Evolutionary conservation across 2,888 invertebrate species (phyloP), one percentile per base, ranked within the genome.

Genomic region (Philhelius pedissequus): DNA sequence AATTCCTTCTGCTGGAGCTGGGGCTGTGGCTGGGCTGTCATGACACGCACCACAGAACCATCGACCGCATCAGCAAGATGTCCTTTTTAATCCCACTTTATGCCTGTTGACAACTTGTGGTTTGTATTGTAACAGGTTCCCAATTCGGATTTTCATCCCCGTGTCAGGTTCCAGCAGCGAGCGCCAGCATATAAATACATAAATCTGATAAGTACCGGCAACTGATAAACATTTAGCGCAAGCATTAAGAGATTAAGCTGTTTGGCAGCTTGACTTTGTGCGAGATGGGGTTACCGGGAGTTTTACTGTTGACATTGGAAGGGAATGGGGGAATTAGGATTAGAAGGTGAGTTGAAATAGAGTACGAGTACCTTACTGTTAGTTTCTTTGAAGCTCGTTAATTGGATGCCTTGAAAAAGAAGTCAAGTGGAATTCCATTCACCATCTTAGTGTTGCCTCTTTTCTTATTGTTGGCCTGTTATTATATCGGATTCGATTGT

Each of bases 161-260:
- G 43, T 43, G 43, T 18, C 43, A 40, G 3, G 15, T 15, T 8
- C 7, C 40, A 40, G 6, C 15, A 6, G 25, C n/a, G n/a, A n/a
- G n/a, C n/a, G n/a, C n/a, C n/a, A n/a, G n/a, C n/a, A n/a, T 6
- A 15, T 6, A 38, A n/a, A 40, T 1, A 18, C 6, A 30, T 38
- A 22, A 54, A 76, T 83, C 75, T 84, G 84, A 84, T 84, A 84
- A 84, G 79, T 84, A 60, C 70, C 64, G 70, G 58, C 60, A 71
- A 80, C 75, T 75, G 83, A 84, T 84, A 84, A 84, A 80, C 70
- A 84, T 80, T 76, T 62, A 79, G 83, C 74, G 45, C 74, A 79
- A 35, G 79, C 70, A 83, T 83, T 83, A 74, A 75, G 74, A 79
- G 79, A 79, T 83, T 83, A 83, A 81, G 76, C 50, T 35, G 76